Base-by-base conservation (phyloP, 1,140 invertebrate species). In the Aphaenogaster floridana region DNA sequence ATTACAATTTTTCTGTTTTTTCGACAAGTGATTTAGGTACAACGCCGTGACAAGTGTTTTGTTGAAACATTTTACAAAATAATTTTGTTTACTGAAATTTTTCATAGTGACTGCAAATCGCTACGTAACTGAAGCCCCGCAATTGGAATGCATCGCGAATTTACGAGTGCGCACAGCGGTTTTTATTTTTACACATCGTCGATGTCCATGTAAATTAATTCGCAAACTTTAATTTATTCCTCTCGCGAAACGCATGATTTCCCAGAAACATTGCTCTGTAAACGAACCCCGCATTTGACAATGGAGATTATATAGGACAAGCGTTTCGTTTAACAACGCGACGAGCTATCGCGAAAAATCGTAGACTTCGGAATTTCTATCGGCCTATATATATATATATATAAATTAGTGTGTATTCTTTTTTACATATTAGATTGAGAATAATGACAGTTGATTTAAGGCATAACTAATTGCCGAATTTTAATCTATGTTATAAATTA, bases 181-280 rank as follows among this genome's bases (percentile, higher is more conserved):
- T 85, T 85, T 87, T 61, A 54, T 50, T 85, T 85, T 87, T 48
- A 54, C 50, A 63, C 68, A 48, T 39, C 64, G 86, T 21, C 69
- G 36, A 57, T 66, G 34, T 74, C 66, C 61, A 61, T 72, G 77
- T 69, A 85, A 85, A 85, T 88, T 64, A 85, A 48, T 89, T 78
- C 17, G 39, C 39, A 66, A 88, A 85, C 88, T 89, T 88, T 89
- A 69, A 89, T 88, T 88, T 81, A 48, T 88, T 85, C 57, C 28
- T 34, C 42, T 52, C 72, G 42, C 15, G 50, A 17, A 39, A 57
- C 64, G 39, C 15, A 57, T 48, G 21, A 71, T 81, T 57, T 42
- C 21, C n/a, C 39, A n/a, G 17, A 64, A 63, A 79, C 11, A 79
- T 21, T 81, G 50, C 2, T 45, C 39, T 54, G 39, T 72, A 81